phyloP scores from a whole-genome alignment of 2,113 vertebrate genomes.

The Malurus alboscapulatus region DNA sequence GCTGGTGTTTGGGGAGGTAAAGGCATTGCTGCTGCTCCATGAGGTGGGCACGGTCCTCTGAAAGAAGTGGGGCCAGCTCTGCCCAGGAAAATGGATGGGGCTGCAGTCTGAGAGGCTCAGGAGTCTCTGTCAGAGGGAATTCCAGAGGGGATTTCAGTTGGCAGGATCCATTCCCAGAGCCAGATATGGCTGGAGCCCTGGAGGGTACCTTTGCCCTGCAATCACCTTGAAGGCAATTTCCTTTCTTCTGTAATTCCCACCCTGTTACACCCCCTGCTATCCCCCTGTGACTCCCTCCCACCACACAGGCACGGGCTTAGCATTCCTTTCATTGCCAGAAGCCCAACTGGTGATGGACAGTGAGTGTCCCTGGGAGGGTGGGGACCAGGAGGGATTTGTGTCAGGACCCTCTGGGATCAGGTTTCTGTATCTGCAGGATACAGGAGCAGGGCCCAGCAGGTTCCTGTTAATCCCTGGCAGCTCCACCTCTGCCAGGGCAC shows the following conservation, averaged over 20 bases:
- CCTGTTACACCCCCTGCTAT: background rate
- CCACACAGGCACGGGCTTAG: accelerated
- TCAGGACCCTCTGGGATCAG: background rate
- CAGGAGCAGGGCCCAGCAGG: background rate
- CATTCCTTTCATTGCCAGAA: background rate
- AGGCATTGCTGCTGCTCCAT: background rate
- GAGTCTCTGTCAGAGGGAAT: background rate
- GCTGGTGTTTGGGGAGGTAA: background rate
- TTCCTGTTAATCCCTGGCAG: background rate
- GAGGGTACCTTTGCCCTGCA: background rate
- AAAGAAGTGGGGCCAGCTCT: background rate
- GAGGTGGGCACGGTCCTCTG: background rate
- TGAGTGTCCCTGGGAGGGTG: background rate
- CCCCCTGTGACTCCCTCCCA: background rate
- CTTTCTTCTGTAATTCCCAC: background rate
- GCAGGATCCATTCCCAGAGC: background rate
- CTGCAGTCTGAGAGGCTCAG: background rate
- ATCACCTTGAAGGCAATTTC: background rate
- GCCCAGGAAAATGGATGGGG: background rate
- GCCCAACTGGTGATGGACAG: background rate
- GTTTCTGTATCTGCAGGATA: background rate
- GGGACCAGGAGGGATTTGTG: background rate
- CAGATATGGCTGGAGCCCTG: accelerated
- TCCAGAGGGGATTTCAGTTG: background rate
- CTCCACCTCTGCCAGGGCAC: background rate